Evolutionary conservation across 2,888 invertebrate genomes (phyloP).

Genomic region (Troides oblongomaculatus): DNA sequence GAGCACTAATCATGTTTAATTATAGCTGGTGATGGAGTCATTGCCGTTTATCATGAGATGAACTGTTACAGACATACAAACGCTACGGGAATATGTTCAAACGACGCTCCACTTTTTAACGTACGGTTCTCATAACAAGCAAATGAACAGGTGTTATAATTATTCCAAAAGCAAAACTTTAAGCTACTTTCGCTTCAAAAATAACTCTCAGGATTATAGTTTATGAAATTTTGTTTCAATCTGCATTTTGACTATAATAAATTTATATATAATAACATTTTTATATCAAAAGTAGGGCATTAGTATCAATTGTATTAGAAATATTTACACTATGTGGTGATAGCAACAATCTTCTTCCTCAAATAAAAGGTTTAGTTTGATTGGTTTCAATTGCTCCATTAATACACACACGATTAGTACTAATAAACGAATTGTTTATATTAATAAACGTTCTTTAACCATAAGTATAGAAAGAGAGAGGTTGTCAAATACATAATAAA

Average conservation of each 20-base stretch:
- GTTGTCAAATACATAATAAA: too few relatives aligned
- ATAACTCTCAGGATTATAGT: neutral
- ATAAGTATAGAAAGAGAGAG: too few relatives aligned
- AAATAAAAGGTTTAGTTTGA: too few relatives aligned
- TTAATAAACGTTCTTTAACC: too few relatives aligned
- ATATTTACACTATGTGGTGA: neutral
- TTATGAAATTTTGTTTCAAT: neutral
- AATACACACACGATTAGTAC: too few relatives aligned
- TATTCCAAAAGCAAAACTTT: neutral
- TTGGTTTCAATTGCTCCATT: too few relatives aligned
- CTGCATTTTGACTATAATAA: neutral
- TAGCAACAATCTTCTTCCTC: too few relatives aligned
- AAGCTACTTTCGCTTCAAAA: neutral
- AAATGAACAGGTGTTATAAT: neutral
- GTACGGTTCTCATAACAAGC: constrained; percentile 30
- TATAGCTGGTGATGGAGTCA: constrained; percentile 71
- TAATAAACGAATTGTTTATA: too few relatives aligned
- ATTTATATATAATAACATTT: too few relatives aligned
- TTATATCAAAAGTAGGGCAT: neutral
- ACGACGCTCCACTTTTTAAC: constrained; percentile 37
- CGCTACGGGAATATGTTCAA: constrained; percentile 61
- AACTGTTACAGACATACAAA: constrained; percentile 74
- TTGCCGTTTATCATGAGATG: constrained; percentile 77
- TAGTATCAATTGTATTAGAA: neutral
- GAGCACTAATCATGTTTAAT: constrained; percentile 78